These are phyloP conservation scores for Eristalis arbustorum DNA, from an alignment of 2,888 invertebrate genomes.

Conservation along the genomic window DNA sequence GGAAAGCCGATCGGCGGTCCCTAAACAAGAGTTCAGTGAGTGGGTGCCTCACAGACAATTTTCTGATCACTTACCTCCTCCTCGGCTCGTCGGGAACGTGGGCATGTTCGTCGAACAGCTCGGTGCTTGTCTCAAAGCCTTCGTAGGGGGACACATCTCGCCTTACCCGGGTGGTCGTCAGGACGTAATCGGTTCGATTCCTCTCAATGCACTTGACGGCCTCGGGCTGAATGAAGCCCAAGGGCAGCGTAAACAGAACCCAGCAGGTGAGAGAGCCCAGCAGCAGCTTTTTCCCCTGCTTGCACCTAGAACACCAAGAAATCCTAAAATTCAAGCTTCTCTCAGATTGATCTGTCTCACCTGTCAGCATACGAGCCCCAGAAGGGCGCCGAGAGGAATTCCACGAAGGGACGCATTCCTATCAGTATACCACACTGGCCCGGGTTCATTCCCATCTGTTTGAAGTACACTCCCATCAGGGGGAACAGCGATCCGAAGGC, in stretches of 20 bases:
- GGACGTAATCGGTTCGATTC: conserved; percentile 84
- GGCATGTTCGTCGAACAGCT: conserved; percentile 62
- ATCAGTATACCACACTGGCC: conserved; percentile 96
- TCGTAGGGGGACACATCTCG: conserved; percentile 80
- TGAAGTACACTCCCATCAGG: conserved; percentile 99
- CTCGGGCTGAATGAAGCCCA: conserved; percentile 97
- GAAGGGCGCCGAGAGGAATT: conserved; percentile 98
- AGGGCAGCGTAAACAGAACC: conserved; percentile 97
- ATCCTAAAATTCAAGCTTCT: neutral
- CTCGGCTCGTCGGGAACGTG: conserved; percentile 24
- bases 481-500: conserved; percentile 99
- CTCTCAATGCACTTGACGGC: conserved; percentile 91
- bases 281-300: conserved; percentile 92
- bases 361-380: conserved; percentile 98
- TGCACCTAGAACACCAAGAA: conserved; percentile 82
- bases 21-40: conserved; percentile 51
- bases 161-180: conserved; percentile 81
- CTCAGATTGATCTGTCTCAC: conserved; percentile 75
- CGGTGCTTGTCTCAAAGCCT: conserved; percentile 73
- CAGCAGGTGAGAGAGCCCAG: conserved; percentile 95
- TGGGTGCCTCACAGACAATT: too few species aligned
- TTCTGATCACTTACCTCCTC: neutral
- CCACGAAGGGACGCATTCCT: conserved; percentile 97
- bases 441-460: conserved; percentile 99
- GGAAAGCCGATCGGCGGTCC: conserved; percentile 75